Evolutionary conservation across 1,140 invertebrate genomes (phyloP), one percentile per base, ranked within the genome.

Genomic region (Diabrotica virgifera): DNA sequence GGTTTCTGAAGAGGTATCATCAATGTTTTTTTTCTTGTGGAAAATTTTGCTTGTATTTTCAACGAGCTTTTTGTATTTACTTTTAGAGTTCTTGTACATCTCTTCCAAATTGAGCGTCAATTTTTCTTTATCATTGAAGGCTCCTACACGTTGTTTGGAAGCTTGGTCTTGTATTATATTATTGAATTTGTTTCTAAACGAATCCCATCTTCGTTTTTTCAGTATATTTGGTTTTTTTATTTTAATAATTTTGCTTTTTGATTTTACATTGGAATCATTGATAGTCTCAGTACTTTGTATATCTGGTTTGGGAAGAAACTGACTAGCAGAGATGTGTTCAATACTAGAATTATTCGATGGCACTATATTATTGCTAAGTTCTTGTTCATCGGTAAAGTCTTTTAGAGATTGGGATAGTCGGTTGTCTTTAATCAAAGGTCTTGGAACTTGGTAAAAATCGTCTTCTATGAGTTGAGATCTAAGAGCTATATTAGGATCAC

Each of bases 11-110:
- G 62, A 59, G 36, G 24, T 59, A 7, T 63, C 51, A 10, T 35
- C 52, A 6, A 56, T 46, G 5, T 51, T 12, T 12, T 59, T 70
- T 55, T 62, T 67, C 46, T 59, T 51, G 7, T 68, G 35, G 54
- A 78, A 76, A 5, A 78, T 73, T 67, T 71, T 77, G n/a, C 74
- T 73, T n/a, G 75, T 77, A 12, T 66, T 74, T 52, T 72, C 72
- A n/a, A 78, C 67, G 14, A 78, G 70, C 50, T 71, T 74, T 63
- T 73, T 77, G 63, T 76, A 78, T 57, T 76, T 77, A 35, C 65
- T 69, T 59, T 76, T 78, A 2, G 78, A 78, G 24, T 56, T 70
- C 68, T 77, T 77, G 56, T 76, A 77, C 64, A 79, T 72, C 65
- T 72, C 76, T 60, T 78, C 76, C 1, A 78, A 53, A 36, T 78